Base-by-base conservation (phyloP, 2,113 vertebrate genomes). In the Gymnorhina tibicen region DNA sequence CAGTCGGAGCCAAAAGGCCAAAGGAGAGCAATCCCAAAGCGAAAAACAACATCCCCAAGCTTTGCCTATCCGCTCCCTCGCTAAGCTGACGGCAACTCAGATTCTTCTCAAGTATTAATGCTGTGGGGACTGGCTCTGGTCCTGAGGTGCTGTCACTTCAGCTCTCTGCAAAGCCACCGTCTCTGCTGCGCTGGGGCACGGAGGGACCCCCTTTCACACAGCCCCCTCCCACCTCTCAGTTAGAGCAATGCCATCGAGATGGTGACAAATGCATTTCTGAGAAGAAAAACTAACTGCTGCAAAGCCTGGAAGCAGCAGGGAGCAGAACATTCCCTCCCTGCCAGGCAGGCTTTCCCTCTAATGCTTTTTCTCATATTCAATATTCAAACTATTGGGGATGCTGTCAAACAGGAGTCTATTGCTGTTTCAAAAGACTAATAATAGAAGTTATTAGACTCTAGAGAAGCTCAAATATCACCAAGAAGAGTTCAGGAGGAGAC, bases 111-210 rank as follows among this genome's bases (percentile, higher is more conserved):
- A 91, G 77, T 26, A 49, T 55, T 90, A 68, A 50, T n/a, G 78
- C 72, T 59, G 37, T 2, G 10, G 80, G 85, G 72, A 27, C 52
- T 9, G 77, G n/a, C 35, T 26, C 27, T 53, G 37, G 63, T 59
- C 67, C 78, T 14, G 33, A 30, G 59, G 58, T 62, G 60, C 56
- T 81, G 85, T 55, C 76, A 20, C 50, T 87, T 70, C 0, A 75
- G 72, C 81, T 64, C 33, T 30, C 89, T 76, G 79, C 66, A 62
- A 49, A 95, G 69, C 41, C 64, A 46, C 41, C 0, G 0, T 21
- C 59, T 60, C 44, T 2, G 7, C 68, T 37, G 60, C 0, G 0
- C 50, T 17, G 59, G 5, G 41, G n/a, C 60, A 59, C 2, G 0
- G 88, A 22, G n/a, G n/a, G 76, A 91, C 33, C 64, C 76, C 35